These are phyloP conservation scores for Leptosomus discolor DNA, from an alignment of 2,113 vertebrate genomes.

Conservation along the genomic window DNA sequence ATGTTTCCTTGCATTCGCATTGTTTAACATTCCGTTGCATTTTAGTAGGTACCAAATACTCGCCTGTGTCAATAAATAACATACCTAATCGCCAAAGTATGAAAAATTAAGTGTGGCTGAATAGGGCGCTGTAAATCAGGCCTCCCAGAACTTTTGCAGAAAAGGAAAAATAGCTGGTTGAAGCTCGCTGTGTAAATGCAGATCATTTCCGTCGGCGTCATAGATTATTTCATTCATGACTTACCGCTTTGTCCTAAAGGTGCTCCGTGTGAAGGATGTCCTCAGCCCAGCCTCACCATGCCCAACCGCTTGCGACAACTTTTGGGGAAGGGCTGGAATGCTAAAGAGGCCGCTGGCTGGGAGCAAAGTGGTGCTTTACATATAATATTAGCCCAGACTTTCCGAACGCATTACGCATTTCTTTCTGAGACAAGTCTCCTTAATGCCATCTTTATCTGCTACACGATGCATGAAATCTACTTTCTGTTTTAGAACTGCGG, in stretches of 20 bases:
- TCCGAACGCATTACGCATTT: constrained; percentile 20
- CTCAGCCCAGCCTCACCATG: neutral
- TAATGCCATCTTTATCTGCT: constrained; percentile 96
- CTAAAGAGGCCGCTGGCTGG: constrained; percentile 17
- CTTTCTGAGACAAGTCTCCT: constrained; percentile 69
- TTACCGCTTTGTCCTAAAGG: constrained; percentile 30
- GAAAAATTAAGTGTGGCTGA: constrained; percentile 40
- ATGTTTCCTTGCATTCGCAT: constrained; percentile 31
- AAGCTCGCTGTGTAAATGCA: neutral
- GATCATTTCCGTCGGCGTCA: neutral
- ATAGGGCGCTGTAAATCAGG: constrained; percentile 34
- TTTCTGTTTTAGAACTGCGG: constrained; percentile 89
- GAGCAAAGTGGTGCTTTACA: constrained; percentile 45
- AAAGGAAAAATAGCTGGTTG: constrained; percentile 14
- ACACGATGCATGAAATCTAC: constrained; percentile 96
- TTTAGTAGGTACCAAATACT: constrained; percentile 55
- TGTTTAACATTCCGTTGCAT: constrained; percentile 60
- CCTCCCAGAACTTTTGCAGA: neutral
- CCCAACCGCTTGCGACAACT: neutral
- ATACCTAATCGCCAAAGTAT: constrained; percentile 39
- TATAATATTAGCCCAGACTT: constrained; percentile 49
- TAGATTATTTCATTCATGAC: constrained; percentile 17
- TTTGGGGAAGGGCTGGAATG: constrained; percentile 26
- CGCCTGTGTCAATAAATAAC: constrained; percentile 52
- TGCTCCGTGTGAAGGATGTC: neutral